Conservation (phyloP, 2,113 vertebrate species). For the Corythornis vintsioides region DNA sequence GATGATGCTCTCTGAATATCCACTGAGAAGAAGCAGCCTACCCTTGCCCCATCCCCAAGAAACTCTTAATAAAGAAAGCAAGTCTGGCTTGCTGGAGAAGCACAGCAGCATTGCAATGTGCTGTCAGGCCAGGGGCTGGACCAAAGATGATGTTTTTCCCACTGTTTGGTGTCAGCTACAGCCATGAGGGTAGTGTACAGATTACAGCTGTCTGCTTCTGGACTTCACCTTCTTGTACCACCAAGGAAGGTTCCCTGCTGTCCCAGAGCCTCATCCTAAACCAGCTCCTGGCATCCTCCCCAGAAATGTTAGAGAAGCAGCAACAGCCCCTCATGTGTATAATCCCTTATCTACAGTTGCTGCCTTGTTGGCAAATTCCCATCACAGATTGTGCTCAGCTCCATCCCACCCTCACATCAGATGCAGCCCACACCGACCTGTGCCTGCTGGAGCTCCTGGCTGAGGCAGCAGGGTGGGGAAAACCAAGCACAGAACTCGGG, state of each 20-base stretch:
- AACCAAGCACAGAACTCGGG: background rate
- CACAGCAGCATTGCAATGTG: background rate
- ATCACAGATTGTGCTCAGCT: constrained; percentile 18
- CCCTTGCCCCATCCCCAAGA: background rate
- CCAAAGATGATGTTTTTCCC: background rate
- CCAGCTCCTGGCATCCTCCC: background rate
- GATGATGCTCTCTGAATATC: background rate
- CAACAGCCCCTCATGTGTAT: background rate
- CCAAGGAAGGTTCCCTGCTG: background rate
- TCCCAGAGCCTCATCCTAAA: background rate
- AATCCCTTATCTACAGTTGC: constrained; percentile 25
- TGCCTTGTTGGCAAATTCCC: constrained; percentile 37
- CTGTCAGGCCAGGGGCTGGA: background rate
- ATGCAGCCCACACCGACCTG: constrained; percentile 31
- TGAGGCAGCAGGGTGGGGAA: background rate
- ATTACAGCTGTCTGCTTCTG: background rate
- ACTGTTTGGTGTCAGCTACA: background rate
- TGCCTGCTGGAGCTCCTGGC: background rate
- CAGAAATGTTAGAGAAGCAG: background rate
- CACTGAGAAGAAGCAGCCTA: constrained; percentile 22
- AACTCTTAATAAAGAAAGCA: background rate
- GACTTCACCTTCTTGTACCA: background rate
- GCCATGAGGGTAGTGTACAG: background rate
- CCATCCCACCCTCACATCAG: constrained; percentile 51
- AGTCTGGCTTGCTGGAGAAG: background rate